Percentiles rank a stretch among this genome's conserved stretches.
Evolutionary conservation across 2,797 vertebrate species (phyloP).

Genomic region (Anomalospiza imberbis): DNA sequence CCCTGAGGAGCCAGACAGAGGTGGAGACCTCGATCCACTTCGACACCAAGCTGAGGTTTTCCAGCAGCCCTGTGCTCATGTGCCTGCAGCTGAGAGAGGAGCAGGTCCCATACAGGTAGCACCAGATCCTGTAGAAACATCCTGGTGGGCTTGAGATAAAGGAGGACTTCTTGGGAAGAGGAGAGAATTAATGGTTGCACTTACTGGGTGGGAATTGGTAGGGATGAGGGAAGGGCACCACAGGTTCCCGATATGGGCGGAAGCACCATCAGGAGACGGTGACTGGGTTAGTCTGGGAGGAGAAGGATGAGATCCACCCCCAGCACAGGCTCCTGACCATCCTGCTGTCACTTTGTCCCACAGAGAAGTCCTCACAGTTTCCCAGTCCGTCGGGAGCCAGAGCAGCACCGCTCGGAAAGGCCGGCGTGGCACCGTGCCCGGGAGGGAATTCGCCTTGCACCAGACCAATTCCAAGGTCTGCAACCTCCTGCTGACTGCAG

Average conservation of each 20-base stretch:
- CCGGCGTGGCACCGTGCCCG: background rate
- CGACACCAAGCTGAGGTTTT: constrained; percentile 36
- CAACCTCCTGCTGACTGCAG: constrained; percentile 14
- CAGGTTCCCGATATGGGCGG: background rate
- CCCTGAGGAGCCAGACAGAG: constrained; percentile 49
- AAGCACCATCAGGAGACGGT: background rate
- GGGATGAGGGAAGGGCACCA: background rate
- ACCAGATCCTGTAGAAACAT: background rate
- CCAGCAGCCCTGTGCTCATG: constrained; percentile 21
- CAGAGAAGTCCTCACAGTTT: constrained; percentile 63
- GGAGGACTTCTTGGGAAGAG: background rate
- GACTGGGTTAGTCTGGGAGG: background rate
- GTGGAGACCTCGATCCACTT: constrained; percentile 30
- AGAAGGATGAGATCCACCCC: background rate
- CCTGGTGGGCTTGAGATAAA: background rate
- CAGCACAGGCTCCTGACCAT: background rate
- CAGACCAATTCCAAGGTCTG: constrained; percentile 63
- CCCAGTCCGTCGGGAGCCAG: background rate
- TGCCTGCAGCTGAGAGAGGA: constrained; percentile 66
- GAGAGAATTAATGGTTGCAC: background rate
- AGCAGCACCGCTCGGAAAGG: background rate
- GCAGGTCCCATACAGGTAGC: constrained; percentile 49
- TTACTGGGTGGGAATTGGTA: rapidly evolving
- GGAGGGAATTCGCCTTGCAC: constrained; percentile 56
- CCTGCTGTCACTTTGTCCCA: background rate